Percentiles rank a stretch among this genome's conserved stretches.
Evolutionary conservation across 2,797 vertebrate genomes (phyloP).

Genomic region (Pagetopsis macropterus): DNA sequence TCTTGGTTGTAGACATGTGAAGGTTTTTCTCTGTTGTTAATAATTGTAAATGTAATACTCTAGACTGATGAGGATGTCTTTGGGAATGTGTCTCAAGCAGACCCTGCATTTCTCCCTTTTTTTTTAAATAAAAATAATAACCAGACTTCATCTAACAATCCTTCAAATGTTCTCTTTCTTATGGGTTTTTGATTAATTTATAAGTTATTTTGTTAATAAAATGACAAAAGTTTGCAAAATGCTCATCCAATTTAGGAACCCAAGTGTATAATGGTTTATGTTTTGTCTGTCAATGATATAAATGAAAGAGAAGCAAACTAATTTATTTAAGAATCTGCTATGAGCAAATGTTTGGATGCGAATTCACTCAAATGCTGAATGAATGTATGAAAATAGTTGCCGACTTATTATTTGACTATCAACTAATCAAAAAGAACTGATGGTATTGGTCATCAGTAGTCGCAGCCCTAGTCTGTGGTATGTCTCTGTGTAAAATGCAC

Average conservation of each 20-base stretch:
- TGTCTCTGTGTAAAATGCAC: neutral
- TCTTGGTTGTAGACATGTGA: neutral
- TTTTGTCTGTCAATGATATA: neutral
- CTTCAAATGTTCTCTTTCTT: neutral
- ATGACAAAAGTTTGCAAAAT: neutral
- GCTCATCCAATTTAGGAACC: neutral
- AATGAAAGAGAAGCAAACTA: neutral
- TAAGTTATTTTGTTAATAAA: neutral
- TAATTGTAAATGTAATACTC: neutral
- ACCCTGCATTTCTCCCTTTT: neutral
- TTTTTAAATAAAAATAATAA: neutral
- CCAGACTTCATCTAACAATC: neutral
- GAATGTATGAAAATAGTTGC: neutral
- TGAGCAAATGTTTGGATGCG: neutral
- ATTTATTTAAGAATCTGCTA: neutral
- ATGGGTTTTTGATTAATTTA: too few relatives aligned
- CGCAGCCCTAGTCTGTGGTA: neutral
- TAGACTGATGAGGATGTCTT: neutral
- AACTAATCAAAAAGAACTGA: too few relatives aligned
- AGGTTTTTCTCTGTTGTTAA: neutral
- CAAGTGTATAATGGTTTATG: too few relatives aligned
- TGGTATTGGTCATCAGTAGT: neutral
- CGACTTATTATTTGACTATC: too few relatives aligned
- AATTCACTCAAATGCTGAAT: neutral
- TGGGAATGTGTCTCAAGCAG: neutral